Evolutionary conservation across 1,140 invertebrate genomes (phyloP).

Genomic region (Thalassaphorura encarpata): DNA sequence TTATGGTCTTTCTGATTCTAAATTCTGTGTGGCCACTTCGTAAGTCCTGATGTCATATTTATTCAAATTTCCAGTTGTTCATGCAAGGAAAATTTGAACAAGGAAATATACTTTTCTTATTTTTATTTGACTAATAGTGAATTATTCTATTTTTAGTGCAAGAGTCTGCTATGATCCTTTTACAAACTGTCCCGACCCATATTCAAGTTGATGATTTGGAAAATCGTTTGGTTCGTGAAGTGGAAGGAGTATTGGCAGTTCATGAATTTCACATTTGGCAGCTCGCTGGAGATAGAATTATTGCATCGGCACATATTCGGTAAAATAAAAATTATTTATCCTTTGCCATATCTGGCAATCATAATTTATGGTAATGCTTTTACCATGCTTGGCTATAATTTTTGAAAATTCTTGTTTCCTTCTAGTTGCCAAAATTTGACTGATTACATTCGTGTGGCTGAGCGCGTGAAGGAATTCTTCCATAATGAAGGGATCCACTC

Average conservation of each 20-base stretch:
- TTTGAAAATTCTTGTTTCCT: not conserved
- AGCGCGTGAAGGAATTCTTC: conserved; percentile 91
- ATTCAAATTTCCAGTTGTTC: conserved; percentile 60
- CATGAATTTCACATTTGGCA: conserved; percentile 95
- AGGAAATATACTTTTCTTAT: not conserved
- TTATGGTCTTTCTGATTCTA: conserved; percentile 68
- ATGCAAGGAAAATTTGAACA: not conserved
- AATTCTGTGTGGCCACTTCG: conserved; percentile 71
- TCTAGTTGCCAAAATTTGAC: conserved; percentile 69
- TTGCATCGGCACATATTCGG: conserved; percentile 85
- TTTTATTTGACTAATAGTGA: conserved; percentile 1
- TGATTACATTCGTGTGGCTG: conserved; percentile 84
- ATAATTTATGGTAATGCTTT: not conserved
- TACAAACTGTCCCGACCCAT: conserved; percentile 43
- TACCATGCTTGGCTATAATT: not conserved
- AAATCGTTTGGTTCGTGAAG: conserved; percentile 65
- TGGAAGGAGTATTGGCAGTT: conserved; percentile 80
- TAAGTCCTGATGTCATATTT: conserved; percentile 54
- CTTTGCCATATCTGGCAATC: not conserved
- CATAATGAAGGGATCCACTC: conserved; percentile 86
- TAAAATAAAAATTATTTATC: conserved; percentile 36
- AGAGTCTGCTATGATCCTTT: conserved; percentile 40
- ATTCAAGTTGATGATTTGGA: conserved; percentile 65
- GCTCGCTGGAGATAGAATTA: conserved; percentile 79
- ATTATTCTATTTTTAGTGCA: conserved; percentile 20